Percentiles rank a stretch among this genome's conserved stretches.
Evolutionary conservation across 92 coral and sea anemone genomes (phyloP).

Genomic region (Palythoa heliodiscus): DNA sequence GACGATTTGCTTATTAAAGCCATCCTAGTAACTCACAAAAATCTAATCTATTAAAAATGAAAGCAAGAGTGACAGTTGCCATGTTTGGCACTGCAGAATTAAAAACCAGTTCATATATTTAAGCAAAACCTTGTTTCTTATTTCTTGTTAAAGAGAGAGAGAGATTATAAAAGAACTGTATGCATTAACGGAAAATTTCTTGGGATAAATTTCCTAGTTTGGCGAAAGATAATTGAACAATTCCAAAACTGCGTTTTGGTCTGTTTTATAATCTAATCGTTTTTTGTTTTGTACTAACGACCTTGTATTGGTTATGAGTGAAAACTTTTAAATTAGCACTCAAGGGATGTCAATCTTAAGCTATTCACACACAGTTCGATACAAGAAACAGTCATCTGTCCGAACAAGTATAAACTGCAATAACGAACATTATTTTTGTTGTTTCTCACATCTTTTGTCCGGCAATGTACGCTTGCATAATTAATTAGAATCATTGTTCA

Average conservation of each 20-base stretch:
- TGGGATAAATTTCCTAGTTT: not conserved
- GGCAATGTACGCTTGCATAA: conserved; percentile 47
- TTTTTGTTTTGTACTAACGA: not conserved
- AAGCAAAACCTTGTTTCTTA: not conserved
- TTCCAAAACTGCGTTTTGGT: not conserved
- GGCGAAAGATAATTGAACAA: not conserved
- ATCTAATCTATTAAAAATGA: not conserved
- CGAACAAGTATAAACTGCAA: conserved; percentile 31
- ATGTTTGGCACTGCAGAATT: not conserved
- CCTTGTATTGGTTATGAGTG: not conserved
- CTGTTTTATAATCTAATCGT: not conserved
- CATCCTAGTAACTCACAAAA: not conserved
- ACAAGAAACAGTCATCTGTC: conserved; percentile 34
- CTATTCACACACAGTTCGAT: not conserved
- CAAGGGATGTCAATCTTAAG: conserved; percentile 15
- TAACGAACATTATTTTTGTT: conserved; percentile 38
- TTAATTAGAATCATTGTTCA: conserved; percentile 42
- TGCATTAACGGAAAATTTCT: not conserved
- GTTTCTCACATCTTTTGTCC: conserved; percentile 32
- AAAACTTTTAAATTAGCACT: not conserved
- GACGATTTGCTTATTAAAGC: not conserved
- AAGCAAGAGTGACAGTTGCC: not conserved
- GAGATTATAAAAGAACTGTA: too few relatives aligned
- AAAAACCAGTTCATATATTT: not conserved
- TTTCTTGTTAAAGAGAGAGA: not conserved